Percentiles rank a stretch among this genome's conserved stretches.
phyloP scores from a whole-genome alignment of 1,140 invertebrate genomes.

The Drosophila tropicalis region DNA sequence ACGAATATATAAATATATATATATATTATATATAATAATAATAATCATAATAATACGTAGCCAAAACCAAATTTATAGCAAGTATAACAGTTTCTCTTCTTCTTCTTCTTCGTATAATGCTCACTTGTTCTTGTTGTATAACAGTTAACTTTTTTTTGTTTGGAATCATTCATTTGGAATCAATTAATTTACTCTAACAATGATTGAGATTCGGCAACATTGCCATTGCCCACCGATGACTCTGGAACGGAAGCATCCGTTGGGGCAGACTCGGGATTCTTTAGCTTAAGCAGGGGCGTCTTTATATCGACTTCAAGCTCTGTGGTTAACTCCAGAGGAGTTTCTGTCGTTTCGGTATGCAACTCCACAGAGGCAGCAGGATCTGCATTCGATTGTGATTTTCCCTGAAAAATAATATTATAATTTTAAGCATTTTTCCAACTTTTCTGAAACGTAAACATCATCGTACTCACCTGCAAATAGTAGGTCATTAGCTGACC shows the following conservation, averaged over 20 bases:
- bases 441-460: background rate
- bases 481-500: slow-evolving; percentile 98
- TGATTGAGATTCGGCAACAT: slow-evolving; percentile 57
- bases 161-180: too few relatives aligned
- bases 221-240: slow-evolving; percentile 49
- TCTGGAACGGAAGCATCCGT: slow-evolving; percentile 35
- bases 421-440: background rate
- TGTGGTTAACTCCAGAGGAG: slow-evolving; percentile 43
- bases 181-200: slow-evolving; percentile 56
- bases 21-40: slow-evolving; percentile 4
- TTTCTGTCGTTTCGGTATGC: slow-evolving; percentile 18
- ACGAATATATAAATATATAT: slow-evolving; percentile 58
- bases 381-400: slow-evolving; percentile 48
- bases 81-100: slow-evolving; percentile 54
- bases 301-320: slow-evolving; percentile 69
- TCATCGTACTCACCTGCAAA: slow-evolving; percentile 86
- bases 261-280: slow-evolving; percentile 36
- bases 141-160: slow-evolving; percentile 69
- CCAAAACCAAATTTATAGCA: slow-evolving; percentile 58
- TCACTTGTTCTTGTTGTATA: slow-evolving; percentile 35
- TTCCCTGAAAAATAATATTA: slow-evolving; percentile 36
- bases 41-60: slow-evolving; percentile 20
- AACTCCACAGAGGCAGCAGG: slow-evolving; percentile 25
- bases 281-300: slow-evolving; percentile 66
- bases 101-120: background rate